phyloP scores from a whole-genome alignment of 2,113 vertebrate species.

The Montifringilla adamsi region DNA sequence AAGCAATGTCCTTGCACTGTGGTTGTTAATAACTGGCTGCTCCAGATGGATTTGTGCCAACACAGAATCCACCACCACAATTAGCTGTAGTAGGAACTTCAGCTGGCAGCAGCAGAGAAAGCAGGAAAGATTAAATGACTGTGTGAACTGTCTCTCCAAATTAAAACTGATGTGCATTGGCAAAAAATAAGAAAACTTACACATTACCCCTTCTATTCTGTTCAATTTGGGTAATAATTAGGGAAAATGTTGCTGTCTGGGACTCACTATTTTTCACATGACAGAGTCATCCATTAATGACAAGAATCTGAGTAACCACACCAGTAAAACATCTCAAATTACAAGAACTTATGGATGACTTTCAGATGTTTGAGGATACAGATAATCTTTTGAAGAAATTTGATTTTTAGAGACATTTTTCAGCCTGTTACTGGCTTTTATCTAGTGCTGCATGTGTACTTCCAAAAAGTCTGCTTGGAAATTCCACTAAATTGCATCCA shows the following conservation, averaged over 20 bases:
- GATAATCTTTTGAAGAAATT: neutral
- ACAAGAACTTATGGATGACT: neutral
- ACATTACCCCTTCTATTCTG: neutral
- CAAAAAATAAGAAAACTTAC: neutral
- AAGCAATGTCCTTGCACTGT: neutral
- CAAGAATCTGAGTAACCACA: neutral
- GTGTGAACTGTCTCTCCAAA: neutral
- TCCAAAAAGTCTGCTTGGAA: neutral
- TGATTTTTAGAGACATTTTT: neutral
- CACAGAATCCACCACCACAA: slow-evolving; percentile 15
- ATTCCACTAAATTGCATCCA: neutral
- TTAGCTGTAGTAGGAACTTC: slow-evolving; percentile 18
- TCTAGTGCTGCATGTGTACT: neutral
- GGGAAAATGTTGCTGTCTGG: neutral
- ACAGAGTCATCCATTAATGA: neutral
- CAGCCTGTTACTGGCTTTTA: neutral
- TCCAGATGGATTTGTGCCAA: slow-evolving; percentile 41
- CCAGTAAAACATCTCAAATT: neutral
- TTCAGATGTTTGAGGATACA: neutral
- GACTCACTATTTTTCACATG: neutral
- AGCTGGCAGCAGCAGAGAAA: slow-evolving; percentile 4
- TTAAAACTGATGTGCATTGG: neutral
- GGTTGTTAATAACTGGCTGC: neutral
- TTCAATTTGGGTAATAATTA: neutral
- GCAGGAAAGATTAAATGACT: neutral